A percentile compares a stretch with the other conserved stretches of the same genome.
Evolutionary conservation across 2,888 invertebrate genomes (phyloP).

Genomic region (Chrysolina haemoptera): DNA sequence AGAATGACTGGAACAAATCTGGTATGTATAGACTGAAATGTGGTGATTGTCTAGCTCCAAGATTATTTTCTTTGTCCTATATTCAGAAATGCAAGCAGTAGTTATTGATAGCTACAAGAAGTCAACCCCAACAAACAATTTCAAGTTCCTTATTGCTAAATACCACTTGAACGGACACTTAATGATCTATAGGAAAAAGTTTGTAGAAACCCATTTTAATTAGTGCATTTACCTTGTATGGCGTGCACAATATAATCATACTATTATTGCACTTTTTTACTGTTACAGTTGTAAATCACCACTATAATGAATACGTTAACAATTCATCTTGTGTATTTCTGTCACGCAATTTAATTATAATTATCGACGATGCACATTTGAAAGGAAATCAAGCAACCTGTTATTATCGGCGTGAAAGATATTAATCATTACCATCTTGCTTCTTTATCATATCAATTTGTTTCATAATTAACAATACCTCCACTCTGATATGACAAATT

Average conservation of each 20-base stretch:
- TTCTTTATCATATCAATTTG: too few relatives aligned
- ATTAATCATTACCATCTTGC: neutral
- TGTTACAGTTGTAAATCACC: slow-evolving; percentile 40
- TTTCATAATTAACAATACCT: too few relatives aligned
- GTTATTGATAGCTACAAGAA: neutral
- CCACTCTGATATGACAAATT: too few relatives aligned
- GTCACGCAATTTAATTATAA: slow-evolving; percentile 16
- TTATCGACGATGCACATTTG: slow-evolving; percentile 11
- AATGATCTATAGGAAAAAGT: slow-evolving; percentile 13
- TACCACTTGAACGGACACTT: neutral
- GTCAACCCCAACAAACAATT: neutral
- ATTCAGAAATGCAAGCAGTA: neutral
- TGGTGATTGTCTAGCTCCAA: too few relatives aligned
- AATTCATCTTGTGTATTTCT: slow-evolving; percentile 6
- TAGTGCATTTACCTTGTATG: slow-evolving; percentile 50
- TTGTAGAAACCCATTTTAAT: slow-evolving; percentile 38
- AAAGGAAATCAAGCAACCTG: slow-evolving; percentile 10
- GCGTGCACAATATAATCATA: slow-evolving; percentile 41
- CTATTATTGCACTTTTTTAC: slow-evolving; percentile 38
- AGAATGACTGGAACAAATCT: too few relatives aligned
- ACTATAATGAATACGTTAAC: slow-evolving; percentile 28
- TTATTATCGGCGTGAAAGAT: neutral
- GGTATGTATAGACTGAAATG: too few relatives aligned
- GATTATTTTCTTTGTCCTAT: too few relatives aligned
- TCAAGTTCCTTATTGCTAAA: neutral